Evolutionary conservation across 2,113 vertebrate genomes (phyloP).

Genomic region (Lathamus discolor): DNA sequence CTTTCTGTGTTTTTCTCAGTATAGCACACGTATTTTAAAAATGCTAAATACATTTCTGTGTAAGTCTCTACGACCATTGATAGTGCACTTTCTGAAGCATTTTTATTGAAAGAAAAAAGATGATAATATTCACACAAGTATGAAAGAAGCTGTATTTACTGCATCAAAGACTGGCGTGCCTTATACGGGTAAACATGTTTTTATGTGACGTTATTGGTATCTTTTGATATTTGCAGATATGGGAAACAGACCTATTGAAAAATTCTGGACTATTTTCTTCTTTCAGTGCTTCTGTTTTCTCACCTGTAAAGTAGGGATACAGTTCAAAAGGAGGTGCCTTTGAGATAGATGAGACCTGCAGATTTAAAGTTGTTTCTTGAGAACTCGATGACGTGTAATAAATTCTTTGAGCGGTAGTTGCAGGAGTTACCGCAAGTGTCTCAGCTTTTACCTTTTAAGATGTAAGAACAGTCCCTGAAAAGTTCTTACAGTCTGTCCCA

Average conservation of each 20-base stretch:
- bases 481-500: background rate
- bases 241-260: background rate
- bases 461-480: background rate
- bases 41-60: background rate
- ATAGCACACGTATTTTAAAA: background rate
- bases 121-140: background rate
- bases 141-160: background rate
- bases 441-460: background rate
- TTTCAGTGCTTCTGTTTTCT: background rate
- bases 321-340: background rate
- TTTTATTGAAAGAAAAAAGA: background rate
- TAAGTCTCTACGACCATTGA: background rate
- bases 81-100: background rate
- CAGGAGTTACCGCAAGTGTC: background rate
- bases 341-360: background rate
- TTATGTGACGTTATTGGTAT: background rate
- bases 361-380: background rate
- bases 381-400: background rate
- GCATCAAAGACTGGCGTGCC: background rate
- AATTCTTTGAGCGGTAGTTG: background rate
- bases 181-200: fast-evolving
- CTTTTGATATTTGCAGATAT: background rate
- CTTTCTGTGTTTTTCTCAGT: background rate
- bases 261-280: background rate
- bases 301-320: background rate